Conservation (phyloP, 2,888 invertebrate genomes). For the Athrips mouffetella region DNA sequence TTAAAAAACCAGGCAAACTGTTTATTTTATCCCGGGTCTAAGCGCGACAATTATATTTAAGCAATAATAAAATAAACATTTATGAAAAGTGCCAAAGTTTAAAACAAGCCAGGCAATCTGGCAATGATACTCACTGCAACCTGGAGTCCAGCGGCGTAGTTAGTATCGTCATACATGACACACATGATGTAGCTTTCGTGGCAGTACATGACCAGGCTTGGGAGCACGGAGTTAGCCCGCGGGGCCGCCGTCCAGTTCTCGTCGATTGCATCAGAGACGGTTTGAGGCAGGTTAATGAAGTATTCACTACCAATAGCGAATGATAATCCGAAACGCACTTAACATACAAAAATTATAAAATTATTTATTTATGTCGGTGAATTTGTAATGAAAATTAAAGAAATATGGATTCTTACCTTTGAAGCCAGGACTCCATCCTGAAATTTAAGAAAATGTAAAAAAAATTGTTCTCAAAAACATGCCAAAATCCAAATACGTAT, state of each 20-base stretch:
- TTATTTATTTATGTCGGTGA: neutral
- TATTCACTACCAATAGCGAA: neutral
- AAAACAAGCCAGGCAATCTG: neutral
- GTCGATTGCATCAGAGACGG: neutral
- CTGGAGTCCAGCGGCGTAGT: slow-evolving; percentile 46
- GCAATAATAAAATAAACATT: too few species aligned
- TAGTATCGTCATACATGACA: slow-evolving; percentile 37
- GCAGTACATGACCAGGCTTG: slow-evolving; percentile 42
- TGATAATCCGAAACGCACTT: neutral
- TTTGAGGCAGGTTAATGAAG: neutral
- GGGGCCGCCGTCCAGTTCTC: neutral
- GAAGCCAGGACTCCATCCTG: neutral
- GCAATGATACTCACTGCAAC: slow-evolving; percentile 43
- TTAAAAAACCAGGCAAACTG: too few species aligned
- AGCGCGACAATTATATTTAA: too few species aligned
- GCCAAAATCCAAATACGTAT: neutral
- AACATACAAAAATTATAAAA: neutral
- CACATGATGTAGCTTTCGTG: slow-evolving; percentile 39
- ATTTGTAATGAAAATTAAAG: too few species aligned
- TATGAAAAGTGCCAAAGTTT: too few species aligned
- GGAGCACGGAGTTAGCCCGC: slow-evolving; percentile 19
- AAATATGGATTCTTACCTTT: neutral
- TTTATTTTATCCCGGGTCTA: too few species aligned
- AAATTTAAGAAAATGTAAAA: neutral
- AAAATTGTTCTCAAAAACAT: neutral